A percentile compares a stretch with the other conserved stretches of the same genome.
Evolutionary conservation across 2,797 vertebrate genomes (phyloP).

Genomic region (Clarias platycephalus): DNA sequence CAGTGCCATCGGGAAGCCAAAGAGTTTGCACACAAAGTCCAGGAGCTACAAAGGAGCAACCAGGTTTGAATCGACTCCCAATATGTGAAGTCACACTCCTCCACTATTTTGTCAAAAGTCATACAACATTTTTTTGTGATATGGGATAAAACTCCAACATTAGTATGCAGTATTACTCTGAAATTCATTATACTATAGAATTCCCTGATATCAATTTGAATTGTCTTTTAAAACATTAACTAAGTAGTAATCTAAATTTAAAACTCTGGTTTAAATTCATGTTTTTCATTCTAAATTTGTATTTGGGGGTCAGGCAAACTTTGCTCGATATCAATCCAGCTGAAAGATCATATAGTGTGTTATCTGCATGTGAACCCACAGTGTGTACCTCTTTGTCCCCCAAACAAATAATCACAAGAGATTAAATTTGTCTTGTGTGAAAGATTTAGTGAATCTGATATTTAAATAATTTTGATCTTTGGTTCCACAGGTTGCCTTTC

Average conservation of each 20-base stretch:
- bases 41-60: conserved; percentile 97
- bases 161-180: too few relatives aligned
- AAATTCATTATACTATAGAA: too few relatives aligned
- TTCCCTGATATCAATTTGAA: too few relatives aligned
- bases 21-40: conserved; percentile 98
- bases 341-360: neutral
- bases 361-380: neutral
- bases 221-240: too few relatives aligned
- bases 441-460: too few relatives aligned
- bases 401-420: neutral
- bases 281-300: neutral
- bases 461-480: neutral
- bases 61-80: conserved; percentile 76
- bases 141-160: too few relatives aligned
- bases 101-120: too few relatives aligned
- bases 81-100: too few relatives aligned
- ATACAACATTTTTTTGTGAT: too few relatives aligned
- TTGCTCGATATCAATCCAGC: neutral
- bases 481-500: conserved; percentile 89
- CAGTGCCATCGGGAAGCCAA: conserved; percentile 98
- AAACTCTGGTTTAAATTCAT: neutral
- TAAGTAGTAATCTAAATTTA: too few relatives aligned
- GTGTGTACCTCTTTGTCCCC: neutral
- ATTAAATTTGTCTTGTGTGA: neutral
- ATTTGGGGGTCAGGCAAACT: neutral